Conservation (phyloP, 2,888 invertebrate genomes). For the Sinhomidia bicolor region DNA sequence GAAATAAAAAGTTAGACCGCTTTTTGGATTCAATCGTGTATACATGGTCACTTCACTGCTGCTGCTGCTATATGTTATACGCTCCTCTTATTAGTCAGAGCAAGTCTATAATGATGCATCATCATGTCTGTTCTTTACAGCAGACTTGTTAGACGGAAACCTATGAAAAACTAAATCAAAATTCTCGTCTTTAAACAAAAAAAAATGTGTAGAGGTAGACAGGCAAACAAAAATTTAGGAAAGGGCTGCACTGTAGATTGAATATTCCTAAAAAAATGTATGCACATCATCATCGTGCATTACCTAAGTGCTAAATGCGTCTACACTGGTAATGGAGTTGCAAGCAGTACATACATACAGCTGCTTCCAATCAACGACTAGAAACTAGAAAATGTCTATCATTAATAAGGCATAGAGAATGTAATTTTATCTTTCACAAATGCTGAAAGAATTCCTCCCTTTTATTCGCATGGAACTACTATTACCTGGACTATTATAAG, state of each 20-base stretch:
- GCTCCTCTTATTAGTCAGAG: not conserved
- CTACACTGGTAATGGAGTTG: not conserved
- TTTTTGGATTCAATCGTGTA: not conserved
- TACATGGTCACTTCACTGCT: not conserved
- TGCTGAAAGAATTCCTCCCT: conserved; percentile 3
- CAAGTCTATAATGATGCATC: not conserved
- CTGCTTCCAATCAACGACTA: conserved; percentile 27
- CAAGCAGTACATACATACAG: too few species aligned
- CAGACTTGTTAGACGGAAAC: not conserved
- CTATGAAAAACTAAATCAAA: too few species aligned
- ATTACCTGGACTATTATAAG: too few species aligned
- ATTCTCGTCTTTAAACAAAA: not conserved
- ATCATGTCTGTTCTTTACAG: not conserved
- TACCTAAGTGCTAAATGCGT: not conserved
- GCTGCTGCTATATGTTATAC: not conserved
- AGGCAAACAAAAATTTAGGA: not conserved
- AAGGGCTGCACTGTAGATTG: too few species aligned
- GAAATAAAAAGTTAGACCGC: not conserved
- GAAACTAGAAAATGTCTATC: conserved; percentile 26
- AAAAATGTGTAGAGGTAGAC: too few species aligned
- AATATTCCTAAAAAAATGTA: too few species aligned
- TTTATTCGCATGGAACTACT: not conserved
- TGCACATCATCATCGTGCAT: not conserved
- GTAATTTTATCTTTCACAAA: not conserved
- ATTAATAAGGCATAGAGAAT: not conserved